Conservation (phyloP, 2,888 invertebrate species). For the Epistrophe eligans region DNA sequence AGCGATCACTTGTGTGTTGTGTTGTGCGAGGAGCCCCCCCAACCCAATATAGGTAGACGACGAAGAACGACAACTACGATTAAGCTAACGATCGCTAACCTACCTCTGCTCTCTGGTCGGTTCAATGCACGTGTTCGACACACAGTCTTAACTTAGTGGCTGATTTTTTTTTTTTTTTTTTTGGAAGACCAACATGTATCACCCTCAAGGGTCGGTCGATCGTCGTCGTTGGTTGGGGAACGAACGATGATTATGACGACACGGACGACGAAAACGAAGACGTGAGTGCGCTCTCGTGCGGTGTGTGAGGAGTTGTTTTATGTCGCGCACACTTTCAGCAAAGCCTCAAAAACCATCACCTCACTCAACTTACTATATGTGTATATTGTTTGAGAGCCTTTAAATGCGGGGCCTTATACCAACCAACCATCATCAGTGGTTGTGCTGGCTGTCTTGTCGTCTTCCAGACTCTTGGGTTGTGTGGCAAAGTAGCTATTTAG, state of each 20-base stretch:
- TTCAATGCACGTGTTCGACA: slow-evolving; percentile 64
- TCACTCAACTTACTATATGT: background rate
- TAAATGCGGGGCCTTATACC: slow-evolving; percentile 13
- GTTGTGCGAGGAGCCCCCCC: slow-evolving; percentile 16
- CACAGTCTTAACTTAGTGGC: slow-evolving; percentile 32
- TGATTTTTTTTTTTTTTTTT: background rate
- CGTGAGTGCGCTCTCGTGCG: slow-evolving; percentile 55
- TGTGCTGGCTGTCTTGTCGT: slow-evolving; percentile 27
- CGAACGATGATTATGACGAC: slow-evolving; percentile 12
- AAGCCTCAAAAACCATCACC: slow-evolving; percentile 18
- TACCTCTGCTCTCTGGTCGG: slow-evolving; percentile 20
- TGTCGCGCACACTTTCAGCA: slow-evolving; percentile 68
- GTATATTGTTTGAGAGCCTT: slow-evolving; percentile 19
- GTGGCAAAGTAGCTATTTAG: slow-evolving; percentile 14
- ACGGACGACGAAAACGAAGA: slow-evolving; percentile 14
- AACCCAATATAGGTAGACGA: slow-evolving; percentile 20
- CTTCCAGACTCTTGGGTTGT: slow-evolving; percentile 37
- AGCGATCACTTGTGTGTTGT: slow-evolving; percentile 69
- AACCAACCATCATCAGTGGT: slow-evolving; percentile 1
- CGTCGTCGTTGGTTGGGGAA: slow-evolving; percentile 23
- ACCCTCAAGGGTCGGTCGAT: slow-evolving; percentile 62
- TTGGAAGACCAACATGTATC: slow-evolving; percentile 37
- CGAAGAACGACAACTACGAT: slow-evolving; percentile 41
- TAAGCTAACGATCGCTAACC: slow-evolving; percentile 51
- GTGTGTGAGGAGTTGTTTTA: slow-evolving; percentile 58